Percentiles rank a stretch among this genome's conserved stretches.
Conservation (phyloP, 2,888 invertebrate genomes). For the Polymixis flavicincta region DNA sequence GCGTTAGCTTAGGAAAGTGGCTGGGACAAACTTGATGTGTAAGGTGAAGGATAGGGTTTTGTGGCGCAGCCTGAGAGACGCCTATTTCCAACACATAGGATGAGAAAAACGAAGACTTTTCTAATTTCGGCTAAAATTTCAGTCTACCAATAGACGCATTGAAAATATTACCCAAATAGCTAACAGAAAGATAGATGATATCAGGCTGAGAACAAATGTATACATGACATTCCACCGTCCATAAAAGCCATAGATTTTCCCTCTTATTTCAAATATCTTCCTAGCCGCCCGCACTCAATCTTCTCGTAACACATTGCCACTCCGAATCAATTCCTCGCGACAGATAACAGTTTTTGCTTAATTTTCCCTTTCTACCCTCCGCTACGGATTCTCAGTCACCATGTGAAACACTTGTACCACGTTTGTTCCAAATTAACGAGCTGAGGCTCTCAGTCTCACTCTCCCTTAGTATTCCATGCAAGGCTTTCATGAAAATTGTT, state of each 20-base stretch:
- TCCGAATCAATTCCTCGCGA: conserved; percentile 71
- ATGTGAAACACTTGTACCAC: conserved; percentile 63
- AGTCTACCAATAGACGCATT: background rate
- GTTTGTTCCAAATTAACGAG: conserved; percentile 70
- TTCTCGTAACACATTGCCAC: conserved; percentile 54
- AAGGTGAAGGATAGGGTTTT: too few species aligned
- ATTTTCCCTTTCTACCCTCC: conserved; percentile 57
- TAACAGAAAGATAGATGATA: background rate
- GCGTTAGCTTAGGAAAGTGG: too few species aligned
- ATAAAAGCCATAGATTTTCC: conserved; percentile 11
- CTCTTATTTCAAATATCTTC: conserved; percentile 15
- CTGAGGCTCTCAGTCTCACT: conserved; percentile 34
- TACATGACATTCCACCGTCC: background rate
- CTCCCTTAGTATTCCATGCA: conserved; percentile 56
- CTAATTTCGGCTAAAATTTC: background rate
- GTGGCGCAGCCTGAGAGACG: too few species aligned
- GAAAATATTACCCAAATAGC: background rate
- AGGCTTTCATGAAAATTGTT: conserved; percentile 63
- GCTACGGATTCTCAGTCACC: conserved; percentile 65
- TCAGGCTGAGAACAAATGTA: background rate
- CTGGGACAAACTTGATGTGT: too few species aligned
- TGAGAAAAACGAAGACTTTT: background rate
- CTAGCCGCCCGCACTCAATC: conserved; percentile 28
- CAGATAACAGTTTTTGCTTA: conserved; percentile 70
- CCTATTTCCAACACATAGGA: too few species aligned